Percentiles rank a stretch among this genome's conserved stretches.
phyloP scores from a whole-genome alignment of 2,797 vertebrate species.

The Hypotaenidia philippensis region DNA sequence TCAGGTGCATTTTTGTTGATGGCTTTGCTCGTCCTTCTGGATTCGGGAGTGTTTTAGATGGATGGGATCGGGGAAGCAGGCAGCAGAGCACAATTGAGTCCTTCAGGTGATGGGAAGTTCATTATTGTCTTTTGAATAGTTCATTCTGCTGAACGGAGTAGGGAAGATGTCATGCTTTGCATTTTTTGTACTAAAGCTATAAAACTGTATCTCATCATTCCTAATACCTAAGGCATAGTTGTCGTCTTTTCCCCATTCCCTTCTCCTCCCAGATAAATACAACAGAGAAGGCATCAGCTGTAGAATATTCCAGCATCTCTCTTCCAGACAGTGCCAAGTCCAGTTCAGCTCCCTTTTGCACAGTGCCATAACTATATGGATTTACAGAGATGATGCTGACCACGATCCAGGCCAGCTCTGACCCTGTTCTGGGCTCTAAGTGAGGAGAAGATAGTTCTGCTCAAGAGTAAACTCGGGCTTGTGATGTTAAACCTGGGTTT shows the following conservation, averaged over 20 bases:
- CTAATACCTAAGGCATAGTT: background rate
- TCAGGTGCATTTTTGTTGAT: constrained; percentile 5
- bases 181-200: constrained; percentile 17
- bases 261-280: background rate
- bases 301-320: background rate
- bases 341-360: background rate
- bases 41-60: background rate
- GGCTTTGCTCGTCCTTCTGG: background rate
- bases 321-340: background rate
- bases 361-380: too few relatives aligned
- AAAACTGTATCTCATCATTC: background rate
- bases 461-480: background rate
- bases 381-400: background rate
- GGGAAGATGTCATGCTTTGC: constrained; percentile 8
- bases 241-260: background rate
- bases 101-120: constrained; percentile 7
- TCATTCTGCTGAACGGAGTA: constrained; percentile 15
- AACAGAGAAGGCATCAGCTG: background rate
- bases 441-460: background rate
- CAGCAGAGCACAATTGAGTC: constrained; percentile 21
- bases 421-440: background rate
- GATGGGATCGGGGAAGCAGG: constrained; percentile 21
- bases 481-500: background rate
- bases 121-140: constrained; percentile 47
- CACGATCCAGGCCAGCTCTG: background rate